These are phyloP conservation scores for Canis aureus DNA, from an alignment of 2,113 vertebrate species.

Conservation along the genomic window DNA sequence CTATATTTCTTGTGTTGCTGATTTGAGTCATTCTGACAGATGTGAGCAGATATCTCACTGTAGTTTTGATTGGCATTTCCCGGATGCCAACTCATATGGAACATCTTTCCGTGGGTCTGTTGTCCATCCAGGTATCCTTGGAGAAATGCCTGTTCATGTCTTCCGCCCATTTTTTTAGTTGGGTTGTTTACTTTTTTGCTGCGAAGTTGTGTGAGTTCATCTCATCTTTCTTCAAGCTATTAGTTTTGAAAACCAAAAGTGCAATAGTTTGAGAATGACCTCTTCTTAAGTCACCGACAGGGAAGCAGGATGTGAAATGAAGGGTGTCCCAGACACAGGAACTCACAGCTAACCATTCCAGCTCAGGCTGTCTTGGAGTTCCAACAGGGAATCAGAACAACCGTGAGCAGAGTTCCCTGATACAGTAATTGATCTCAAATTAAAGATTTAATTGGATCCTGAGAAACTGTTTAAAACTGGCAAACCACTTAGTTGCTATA, in stretches of 20 bases:
- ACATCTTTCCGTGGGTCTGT: neutral
- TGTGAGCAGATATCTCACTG: neutral
- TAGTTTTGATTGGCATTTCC: neutral
- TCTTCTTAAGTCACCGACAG: too few species aligned
- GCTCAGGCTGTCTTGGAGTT: neutral
- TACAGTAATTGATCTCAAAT: neutral
- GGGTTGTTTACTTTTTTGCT: neutral
- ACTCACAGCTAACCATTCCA: rapidly evolving
- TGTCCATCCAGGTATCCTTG: neutral
- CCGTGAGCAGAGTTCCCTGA: neutral
- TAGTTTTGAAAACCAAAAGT: neutral
- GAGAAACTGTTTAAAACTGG: neutral
- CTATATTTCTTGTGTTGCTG: neutral
- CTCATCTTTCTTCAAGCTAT: neutral
- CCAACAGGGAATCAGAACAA: neutral
- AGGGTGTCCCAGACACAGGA: too few species aligned
- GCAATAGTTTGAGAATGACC: neutral
- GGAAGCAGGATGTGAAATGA: neutral
- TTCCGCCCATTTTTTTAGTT: neutral
- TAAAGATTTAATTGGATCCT: neutral
- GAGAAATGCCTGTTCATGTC: neutral
- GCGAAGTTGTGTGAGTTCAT: neutral
- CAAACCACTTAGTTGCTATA: rapidly evolving
- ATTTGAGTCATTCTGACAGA: neutral
- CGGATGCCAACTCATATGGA: neutral